phyloP scores from a whole-genome alignment of 92 coral and sea anemone species.

The Diadumene lineata region DNA sequence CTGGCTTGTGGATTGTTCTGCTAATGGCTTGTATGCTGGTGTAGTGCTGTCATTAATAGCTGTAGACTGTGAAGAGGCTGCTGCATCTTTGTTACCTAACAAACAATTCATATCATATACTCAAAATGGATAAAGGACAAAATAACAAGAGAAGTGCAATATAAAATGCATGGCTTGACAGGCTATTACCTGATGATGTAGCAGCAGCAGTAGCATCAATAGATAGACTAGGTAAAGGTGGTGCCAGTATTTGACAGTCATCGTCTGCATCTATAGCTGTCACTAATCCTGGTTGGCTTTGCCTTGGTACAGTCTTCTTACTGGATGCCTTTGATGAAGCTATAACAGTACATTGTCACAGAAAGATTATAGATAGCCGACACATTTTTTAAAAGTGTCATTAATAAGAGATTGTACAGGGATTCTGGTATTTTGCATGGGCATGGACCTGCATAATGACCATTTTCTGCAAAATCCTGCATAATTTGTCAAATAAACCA shows the following conservation, averaged over 20 bases:
- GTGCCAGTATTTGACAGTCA: slow-evolving; percentile 15
- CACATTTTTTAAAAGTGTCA: no score
- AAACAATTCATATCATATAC: background rate
- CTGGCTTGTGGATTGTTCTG: background rate
- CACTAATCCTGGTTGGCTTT: background rate
- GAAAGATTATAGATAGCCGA: no score
- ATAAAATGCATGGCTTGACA: background rate
- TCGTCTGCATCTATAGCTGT: background rate
- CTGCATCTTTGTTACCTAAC: slow-evolving; percentile 8
- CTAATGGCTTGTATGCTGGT: background rate
- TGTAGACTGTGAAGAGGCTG: background rate
- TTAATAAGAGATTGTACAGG: no score
- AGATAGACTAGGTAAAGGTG: slow-evolving; percentile 26
- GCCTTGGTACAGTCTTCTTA: background rate
- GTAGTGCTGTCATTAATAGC: background rate
- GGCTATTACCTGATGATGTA: background rate
- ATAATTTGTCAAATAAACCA: no score
- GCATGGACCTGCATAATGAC: no score
- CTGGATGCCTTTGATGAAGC: background rate
- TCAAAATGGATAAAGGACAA: background rate
- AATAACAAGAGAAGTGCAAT: background rate
- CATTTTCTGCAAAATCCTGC: no score
- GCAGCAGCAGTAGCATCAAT: no score
- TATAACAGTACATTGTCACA: background rate
- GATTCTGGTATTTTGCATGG: no score